Evolutionary conservation across 1,140 invertebrate species (phyloP), one percentile per base, ranked within the genome.

Genomic region (Ectropis grisescens): DNA sequence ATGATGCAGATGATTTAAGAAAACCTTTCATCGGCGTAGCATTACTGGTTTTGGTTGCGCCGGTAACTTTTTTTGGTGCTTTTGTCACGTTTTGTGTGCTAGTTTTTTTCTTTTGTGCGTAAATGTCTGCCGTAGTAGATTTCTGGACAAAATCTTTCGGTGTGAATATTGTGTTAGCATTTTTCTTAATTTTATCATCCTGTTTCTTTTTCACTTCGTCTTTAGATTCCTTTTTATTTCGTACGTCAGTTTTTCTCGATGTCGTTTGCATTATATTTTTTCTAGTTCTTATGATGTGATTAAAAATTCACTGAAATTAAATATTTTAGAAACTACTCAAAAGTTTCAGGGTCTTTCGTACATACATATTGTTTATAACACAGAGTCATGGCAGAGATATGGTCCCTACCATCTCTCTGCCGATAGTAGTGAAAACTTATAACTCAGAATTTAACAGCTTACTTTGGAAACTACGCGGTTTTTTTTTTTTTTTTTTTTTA

Each of bases 81-180:
- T 57, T 64, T 0, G 33, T 26, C 1, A n/a, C n/a, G n/a, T n/a
- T n/a, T n/a, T n/a, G n/a, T n/a, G n/a, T n/a, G n/a, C 23, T 22
- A 1, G 11, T 1, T 15, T 48, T 35, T 32, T 56, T 58, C 43
- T 55, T 57, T 34, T 62, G 33, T 4, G 41, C 43, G 19, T 80
- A 80, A 41, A 80, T 75, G 41, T 80, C 71, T 2, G 58, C 45
- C 1, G 71, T 37, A 0, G 58, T 42, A 2, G 66, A 49, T 26
- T 72, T 72, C 33, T 61, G 56, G 6, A 61, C 3, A 11, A 43
- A 70, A 35, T 37, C 60, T 11, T 71, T 39, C 11, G 75, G 65
- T 1, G 71, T 76, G 0, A 58, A 47, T 1, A 55, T 40, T 13
- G 32, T 53, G 35, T 58, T 40, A 0, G 42, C 9, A 4, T n/a